Conservation (phyloP, 2,888 invertebrate species). For the Xylocampa areola region DNA sequence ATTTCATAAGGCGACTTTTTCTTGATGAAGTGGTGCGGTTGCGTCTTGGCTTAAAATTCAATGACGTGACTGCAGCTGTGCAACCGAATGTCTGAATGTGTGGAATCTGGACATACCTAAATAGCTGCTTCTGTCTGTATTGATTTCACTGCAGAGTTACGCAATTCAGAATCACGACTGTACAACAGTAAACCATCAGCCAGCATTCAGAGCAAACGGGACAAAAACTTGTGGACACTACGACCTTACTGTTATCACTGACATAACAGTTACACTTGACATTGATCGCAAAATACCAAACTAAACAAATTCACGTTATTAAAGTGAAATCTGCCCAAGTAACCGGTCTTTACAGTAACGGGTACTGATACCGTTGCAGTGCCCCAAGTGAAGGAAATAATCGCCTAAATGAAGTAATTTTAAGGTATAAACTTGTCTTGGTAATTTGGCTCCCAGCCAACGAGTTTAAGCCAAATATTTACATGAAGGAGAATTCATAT, state of each 20-base stretch:
- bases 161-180: constrained; percentile 3
- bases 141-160: constrained; percentile 15
- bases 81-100: constrained; percentile 2
- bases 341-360: constrained; percentile 55
- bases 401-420: constrained; percentile 57
- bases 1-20: constrained; percentile 1
- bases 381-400: constrained; percentile 45
- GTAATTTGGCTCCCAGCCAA: constrained; percentile 71
- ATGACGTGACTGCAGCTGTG: not conserved
- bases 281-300: constrained; percentile 32
- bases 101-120: not conserved
- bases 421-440: constrained; percentile 56
- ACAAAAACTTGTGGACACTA: not conserved
- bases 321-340: constrained; percentile 40
- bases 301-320: constrained; percentile 41
- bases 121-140: constrained; percentile 8
- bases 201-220: not conserved
- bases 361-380: constrained; percentile 51
- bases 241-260: constrained; percentile 5
- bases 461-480: constrained; percentile 74
- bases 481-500: constrained; percentile 61
- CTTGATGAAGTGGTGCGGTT: not conserved
- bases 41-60: not conserved
- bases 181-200: not conserved
- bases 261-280: constrained; percentile 26